Base-by-base conservation (phyloP, 2,797 vertebrate genomes). In the Platyrinchus mystaceus region DNA sequence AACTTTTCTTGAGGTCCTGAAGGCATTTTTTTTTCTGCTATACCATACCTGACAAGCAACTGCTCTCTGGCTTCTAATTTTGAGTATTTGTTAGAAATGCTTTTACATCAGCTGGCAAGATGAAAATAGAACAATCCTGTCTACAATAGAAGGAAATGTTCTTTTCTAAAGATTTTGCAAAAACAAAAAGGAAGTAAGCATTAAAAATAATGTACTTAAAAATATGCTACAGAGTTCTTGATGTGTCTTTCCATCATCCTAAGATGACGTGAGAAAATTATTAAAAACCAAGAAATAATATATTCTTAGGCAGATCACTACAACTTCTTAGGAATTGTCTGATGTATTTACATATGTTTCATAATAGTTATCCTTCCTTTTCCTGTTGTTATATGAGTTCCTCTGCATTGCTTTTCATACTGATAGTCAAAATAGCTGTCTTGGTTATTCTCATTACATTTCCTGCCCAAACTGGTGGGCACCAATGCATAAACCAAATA, bases 71-170 rank as follows among this genome's bases (percentile, higher is more conserved):
- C 64, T 89, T 84, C 76, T 89, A 82, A 93, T 91, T 95, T 58
- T 91, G 78, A 83, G 12, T 66, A 89, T 66, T 91, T 80, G 12
- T 91, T 96, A 93, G 84, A 89, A 95, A 70, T 64, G 28, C 18
- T 95, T 97, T 97, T 77, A 78, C 12, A 52, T 74, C 58, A 87
- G 12, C 43, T 93, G 88, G 52, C 84, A 91, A 93, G 62, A 46
- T 79, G 77, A 88, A 60, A 91, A 81, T 39, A 93, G 64, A 91
- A 63, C n/a, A 96, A 87, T 81, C 30, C 58, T 92, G 82, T 62
- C 43, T 70, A 69, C 27, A 63, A n/a, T 50, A 68, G 75, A 78
- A 94, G 84, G 59, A 90, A 90, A 56, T 67, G 60, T 93, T 92
- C 30, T 82, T 41, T 91, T 91, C 90, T 92, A 96, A 96, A 75